phyloP scores from a whole-genome alignment of 2,888 invertebrate genomes.

The Acronicta aceris region DNA sequence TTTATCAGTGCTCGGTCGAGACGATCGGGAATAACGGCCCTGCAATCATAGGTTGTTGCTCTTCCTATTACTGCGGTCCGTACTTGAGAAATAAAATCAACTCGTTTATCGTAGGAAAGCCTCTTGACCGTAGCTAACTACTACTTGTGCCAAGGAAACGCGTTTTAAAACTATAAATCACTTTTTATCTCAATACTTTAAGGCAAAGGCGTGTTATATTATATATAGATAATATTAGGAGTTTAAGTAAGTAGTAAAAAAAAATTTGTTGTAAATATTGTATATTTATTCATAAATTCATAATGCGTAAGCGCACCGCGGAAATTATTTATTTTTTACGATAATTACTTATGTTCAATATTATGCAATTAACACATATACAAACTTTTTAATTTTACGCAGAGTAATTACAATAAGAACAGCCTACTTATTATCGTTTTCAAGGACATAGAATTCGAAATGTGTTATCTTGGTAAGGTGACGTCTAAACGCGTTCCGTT shows the following conservation, averaged over 20 bases:
- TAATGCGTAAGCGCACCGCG: neutral
- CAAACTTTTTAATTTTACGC: neutral
- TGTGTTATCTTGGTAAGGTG: constrained; percentile 55
- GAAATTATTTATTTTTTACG: neutral
- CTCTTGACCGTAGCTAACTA: constrained; percentile 53
- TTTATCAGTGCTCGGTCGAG: constrained; percentile 79
- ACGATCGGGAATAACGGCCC: constrained; percentile 87
- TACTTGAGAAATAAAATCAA: constrained; percentile 74
- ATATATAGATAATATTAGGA: neutral
- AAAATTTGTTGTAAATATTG: neutral
- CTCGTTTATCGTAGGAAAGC: constrained; percentile 71
- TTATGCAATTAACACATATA: neutral
- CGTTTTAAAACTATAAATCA: constrained; percentile 54
- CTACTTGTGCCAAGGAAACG: constrained; percentile 44
- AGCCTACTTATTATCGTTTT: constrained; percentile 29
- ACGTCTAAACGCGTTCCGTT: constrained; percentile 64
- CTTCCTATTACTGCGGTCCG: constrained; percentile 77
- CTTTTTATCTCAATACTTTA: constrained; percentile 44
- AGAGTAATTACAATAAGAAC: constrained; percentile 1
- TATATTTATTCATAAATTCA: neutral
- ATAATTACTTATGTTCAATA: neutral
- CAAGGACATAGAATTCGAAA: constrained; percentile 60
- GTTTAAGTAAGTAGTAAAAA: neutral
- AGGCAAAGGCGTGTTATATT: constrained; percentile 24
- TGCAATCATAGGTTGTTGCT: constrained; percentile 89